These are phyloP conservation scores for Cryptotermes secundus DNA, from an alignment of 1,140 invertebrate species.

Conservation along the genomic window DNA sequence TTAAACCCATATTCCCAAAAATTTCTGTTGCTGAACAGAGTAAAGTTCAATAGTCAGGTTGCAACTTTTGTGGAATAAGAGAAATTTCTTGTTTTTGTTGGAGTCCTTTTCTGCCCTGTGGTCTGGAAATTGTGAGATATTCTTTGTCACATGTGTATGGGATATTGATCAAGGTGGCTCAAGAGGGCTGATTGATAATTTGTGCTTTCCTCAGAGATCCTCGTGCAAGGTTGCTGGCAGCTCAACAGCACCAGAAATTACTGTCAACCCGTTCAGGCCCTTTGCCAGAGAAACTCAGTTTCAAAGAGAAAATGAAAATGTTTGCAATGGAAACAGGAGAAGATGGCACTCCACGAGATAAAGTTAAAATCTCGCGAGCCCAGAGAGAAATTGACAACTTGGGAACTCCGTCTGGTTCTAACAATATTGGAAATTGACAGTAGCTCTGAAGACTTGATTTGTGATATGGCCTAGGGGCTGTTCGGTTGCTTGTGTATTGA, in stretches of 20 bases:
- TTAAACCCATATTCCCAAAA: too few relatives aligned
- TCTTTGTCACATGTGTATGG: too few relatives aligned
- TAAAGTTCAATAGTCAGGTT: too few relatives aligned
- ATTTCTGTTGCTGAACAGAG: too few relatives aligned
- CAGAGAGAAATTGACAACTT: conserved; percentile 86
- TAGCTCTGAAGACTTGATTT: background rate
- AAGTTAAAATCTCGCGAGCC: conserved; percentile 89
- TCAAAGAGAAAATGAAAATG: conserved; percentile 97
- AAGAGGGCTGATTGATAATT: background rate
- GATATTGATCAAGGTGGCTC: too few relatives aligned
- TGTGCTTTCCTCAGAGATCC: conserved; percentile 67
- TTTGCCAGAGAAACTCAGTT: conserved; percentile 86
- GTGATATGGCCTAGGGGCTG: background rate
- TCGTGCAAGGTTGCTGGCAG: conserved; percentile 72
- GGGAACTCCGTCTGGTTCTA: conserved; percentile 50
- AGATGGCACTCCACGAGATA: conserved; percentile 82
- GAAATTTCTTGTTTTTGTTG: too few relatives aligned
- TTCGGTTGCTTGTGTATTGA: background rate
- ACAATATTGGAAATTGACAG: background rate
- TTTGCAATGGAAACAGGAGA: conserved; percentile 92
- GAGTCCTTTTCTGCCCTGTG: too few relatives aligned
- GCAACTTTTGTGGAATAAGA: too few relatives aligned
- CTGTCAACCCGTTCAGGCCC: conserved; percentile 62
- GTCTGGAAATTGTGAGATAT: too few relatives aligned
- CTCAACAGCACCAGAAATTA: conserved; percentile 70